Evolutionary conservation across 2,797 vertebrate species (phyloP).

Genomic region (Tauraco hartlaubi): DNA sequence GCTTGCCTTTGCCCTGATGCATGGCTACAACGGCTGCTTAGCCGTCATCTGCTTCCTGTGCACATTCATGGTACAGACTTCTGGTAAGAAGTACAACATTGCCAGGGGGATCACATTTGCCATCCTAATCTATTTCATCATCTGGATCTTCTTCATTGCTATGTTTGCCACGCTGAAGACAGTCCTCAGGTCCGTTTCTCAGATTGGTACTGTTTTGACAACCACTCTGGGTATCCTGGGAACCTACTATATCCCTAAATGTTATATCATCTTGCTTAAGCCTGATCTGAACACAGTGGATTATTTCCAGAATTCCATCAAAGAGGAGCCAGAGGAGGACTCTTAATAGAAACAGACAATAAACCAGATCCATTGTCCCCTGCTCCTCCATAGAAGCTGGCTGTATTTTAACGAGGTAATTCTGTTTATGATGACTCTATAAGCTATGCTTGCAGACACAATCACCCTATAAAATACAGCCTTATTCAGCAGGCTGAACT

Average conservation of each 20-base stretch:
- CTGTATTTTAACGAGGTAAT: neutral
- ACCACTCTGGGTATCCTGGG: slow-evolving; percentile 82
- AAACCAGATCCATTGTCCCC: neutral
- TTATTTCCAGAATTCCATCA: slow-evolving; percentile 82
- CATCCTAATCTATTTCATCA: slow-evolving; percentile 83
- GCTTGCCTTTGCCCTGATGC: slow-evolving; percentile 80
- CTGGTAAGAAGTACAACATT: slow-evolving; percentile 81
- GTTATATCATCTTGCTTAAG: slow-evolving; percentile 84
- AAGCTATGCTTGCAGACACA: neutral
- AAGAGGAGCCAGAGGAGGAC: slow-evolving; percentile 55
- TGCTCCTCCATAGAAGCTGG: neutral
- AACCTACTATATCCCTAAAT: slow-evolving; percentile 87
- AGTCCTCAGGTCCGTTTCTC: slow-evolving; percentile 72
- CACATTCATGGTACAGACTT: slow-evolving; percentile 89
- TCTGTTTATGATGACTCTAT: neutral
- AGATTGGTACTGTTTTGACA: slow-evolving; percentile 79
- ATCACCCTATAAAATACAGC: neutral
- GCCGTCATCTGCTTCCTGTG: slow-evolving; percentile 87
- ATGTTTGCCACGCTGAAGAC: slow-evolving; percentile 78
- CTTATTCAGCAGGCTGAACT: neutral
- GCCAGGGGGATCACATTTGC: slow-evolving; percentile 89
- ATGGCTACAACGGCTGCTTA: slow-evolving; percentile 78
- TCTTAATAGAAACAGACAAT: neutral
- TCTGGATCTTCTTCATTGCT: slow-evolving; percentile 86
- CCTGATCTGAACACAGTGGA: slow-evolving; percentile 85